These are phyloP conservation scores for Drosophila murphyi DNA, from an alignment of 1,140 invertebrate species.

Conservation along the genomic window DNA sequence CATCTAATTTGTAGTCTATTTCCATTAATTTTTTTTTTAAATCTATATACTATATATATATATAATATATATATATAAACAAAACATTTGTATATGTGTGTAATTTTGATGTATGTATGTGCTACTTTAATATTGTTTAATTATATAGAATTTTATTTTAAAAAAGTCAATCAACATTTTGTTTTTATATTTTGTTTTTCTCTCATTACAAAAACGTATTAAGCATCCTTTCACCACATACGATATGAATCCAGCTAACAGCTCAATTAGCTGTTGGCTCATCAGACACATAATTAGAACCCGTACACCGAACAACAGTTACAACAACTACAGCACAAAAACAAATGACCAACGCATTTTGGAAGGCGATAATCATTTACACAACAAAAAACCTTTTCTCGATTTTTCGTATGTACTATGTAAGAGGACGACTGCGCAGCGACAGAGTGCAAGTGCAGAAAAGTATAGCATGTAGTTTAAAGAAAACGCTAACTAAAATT, in stretches of 20 bases:
- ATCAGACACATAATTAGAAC: conserved; percentile 10
- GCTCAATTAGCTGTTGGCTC: conserved; percentile 34
- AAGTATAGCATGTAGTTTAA: conserved; percentile 19
- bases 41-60: conserved; percentile 29
- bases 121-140: conserved; percentile 75
- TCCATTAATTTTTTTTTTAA: conserved; percentile 29
- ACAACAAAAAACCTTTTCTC: conserved; percentile 24
- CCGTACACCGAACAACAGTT: conserved; percentile 15
- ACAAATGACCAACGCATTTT: conserved; percentile 70
- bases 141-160: conserved; percentile 73
- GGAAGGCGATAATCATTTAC: conserved; percentile 77
- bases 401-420: conserved; percentile 9
- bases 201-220: not conserved
- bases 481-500: conserved; percentile 20
- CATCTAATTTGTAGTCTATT: conserved; percentile 51
- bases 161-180: conserved; percentile 28
- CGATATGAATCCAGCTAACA: conserved; percentile 15
- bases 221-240: conserved; percentile 7
- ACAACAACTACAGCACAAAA: conserved; percentile 43
- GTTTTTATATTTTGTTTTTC: conserved; percentile 25
- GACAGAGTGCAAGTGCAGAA: not conserved
- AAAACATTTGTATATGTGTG: conserved; percentile 58
- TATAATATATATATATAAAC: conserved; percentile 28
- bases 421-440: conserved; percentile 32
- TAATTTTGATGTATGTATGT: conserved; percentile 71